phyloP scores from a whole-genome alignment of 2,113 vertebrate genomes.

The Meriones unguiculatus region DNA sequence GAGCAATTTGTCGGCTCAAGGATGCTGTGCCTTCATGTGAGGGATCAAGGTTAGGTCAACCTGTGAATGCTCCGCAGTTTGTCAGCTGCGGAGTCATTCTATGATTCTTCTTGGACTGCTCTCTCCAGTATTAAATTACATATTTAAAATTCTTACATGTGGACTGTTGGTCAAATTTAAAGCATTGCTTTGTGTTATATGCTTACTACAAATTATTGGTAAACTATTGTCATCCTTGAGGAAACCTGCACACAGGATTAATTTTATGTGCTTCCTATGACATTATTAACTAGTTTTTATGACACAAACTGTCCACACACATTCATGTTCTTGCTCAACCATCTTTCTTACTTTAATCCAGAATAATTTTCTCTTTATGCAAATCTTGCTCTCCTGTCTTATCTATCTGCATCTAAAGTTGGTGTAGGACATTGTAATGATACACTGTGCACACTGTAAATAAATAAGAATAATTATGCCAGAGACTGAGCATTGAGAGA shows the following conservation, averaged over 20 bases:
- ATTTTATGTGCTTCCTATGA: background rate
- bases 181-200: background rate
- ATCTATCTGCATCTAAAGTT: background rate
- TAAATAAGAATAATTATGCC: background rate
- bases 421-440: background rate
- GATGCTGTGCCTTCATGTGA: background rate
- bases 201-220: background rate
- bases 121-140: background rate
- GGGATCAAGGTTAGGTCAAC: background rate
- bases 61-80: background rate
- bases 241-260: background rate
- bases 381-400: background rate
- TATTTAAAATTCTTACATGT: conserved; percentile 4
- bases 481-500: background rate
- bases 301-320: background rate
- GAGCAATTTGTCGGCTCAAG: background rate
- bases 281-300: background rate
- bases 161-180: background rate
- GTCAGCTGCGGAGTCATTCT: background rate
- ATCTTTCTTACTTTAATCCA: background rate
- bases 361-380: background rate
- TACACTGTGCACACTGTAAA: background rate
- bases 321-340: background rate
- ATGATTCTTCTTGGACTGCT: background rate
- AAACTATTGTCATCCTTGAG: background rate